phyloP scores from a whole-genome alignment of 92 coral and sea anemone genomes.

The Virgularia gustaviana region DNA sequence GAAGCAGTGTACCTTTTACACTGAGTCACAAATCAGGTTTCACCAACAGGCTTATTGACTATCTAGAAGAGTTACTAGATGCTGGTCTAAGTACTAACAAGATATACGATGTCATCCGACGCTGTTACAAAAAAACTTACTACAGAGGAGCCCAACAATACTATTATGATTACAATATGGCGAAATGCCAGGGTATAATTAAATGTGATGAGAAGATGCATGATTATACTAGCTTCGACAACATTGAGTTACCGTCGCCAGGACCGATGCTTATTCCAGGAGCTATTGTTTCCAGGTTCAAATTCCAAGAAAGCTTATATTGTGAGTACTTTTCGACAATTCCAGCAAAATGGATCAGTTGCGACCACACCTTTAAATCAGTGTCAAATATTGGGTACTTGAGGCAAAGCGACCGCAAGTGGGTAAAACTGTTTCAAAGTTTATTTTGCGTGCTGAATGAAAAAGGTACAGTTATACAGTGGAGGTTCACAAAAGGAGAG shows the following conservation, averaged over 20 bases:
- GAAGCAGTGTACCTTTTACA: background rate
- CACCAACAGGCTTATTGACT: slow-evolving; percentile 9
- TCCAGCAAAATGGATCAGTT: slow-evolving; percentile 33
- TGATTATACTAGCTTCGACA: background rate
- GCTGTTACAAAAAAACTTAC: slow-evolving; percentile 1
- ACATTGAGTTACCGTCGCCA: background rate
- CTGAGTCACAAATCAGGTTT: slow-evolving; percentile 13
- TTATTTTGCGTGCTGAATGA: slow-evolving; percentile 55
- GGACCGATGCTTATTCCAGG: background rate
- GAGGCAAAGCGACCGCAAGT: slow-evolving; percentile 14
- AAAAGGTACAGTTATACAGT: slow-evolving; percentile 50
- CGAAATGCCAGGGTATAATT: background rate
- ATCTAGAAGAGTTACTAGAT: slow-evolving; percentile 18
- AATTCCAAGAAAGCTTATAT: background rate
- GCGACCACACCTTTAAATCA: slow-evolving; percentile 50
- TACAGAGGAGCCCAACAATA: slow-evolving; percentile 3
- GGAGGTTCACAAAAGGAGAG: slow-evolving; percentile 47
- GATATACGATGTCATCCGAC: background rate
- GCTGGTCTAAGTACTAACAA: background rate
- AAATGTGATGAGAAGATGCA: background rate
- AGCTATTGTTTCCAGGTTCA: background rate
- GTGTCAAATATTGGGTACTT: slow-evolving; percentile 46
- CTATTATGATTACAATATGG: background rate
- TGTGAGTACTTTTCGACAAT: background rate
- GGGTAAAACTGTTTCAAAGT: slow-evolving; percentile 44